Base-by-base conservation (phyloP, 2,888 invertebrate species). In the Rotaria sp. region DNA sequence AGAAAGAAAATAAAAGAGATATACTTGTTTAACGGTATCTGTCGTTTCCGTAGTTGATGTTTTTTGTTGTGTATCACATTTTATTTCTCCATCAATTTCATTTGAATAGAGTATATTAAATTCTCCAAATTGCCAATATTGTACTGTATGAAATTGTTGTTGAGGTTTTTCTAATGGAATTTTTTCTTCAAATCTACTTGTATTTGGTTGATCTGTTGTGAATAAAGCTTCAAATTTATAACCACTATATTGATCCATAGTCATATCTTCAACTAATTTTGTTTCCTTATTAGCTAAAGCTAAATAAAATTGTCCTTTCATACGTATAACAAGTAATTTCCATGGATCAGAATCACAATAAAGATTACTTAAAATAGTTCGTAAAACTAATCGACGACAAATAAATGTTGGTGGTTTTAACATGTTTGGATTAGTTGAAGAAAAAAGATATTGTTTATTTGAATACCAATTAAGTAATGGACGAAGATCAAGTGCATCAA, bases 71-170 rank as follows among this genome's bases (percentile, higher is more conserved):
- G 38, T 67, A 45, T 80, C 45, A 10, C 45, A 1, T 0, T 2
- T 26, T 26, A 80, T 13, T 80, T 80, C 80, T 26, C 80, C 80
- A 45, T 80, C 80, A 45, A 80, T 80, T 80, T 80, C 80, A 45
- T 80, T 80, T 15, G 80, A 80, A 80, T 80, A 80, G 4, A 80
- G 26, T 13, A 80, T 8, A 80, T 80, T 80, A n/a, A 80, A 80
- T 26, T 80, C 45, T 41, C 80, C 80, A n/a, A 80, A 80, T 80
- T 26, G 24, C 80, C 80, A 80, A 80, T 80, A 80, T n/a, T 80
- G 80, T 11, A 80, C 80, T 8, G 26, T 80, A 80, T 80, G 80
- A 80, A 80, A 80, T 80, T 45, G 45, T 26, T 80, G 38, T 45
- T 80, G 80, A 5, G 80, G 80, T n/a, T 80, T 80, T 26, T 80